These are phyloP conservation scores for Haliclystus octoradiatus DNA, from an alignment of 30 jellyfish, hydroid and myxozoan genomes.

Conservation along the genomic window DNA sequence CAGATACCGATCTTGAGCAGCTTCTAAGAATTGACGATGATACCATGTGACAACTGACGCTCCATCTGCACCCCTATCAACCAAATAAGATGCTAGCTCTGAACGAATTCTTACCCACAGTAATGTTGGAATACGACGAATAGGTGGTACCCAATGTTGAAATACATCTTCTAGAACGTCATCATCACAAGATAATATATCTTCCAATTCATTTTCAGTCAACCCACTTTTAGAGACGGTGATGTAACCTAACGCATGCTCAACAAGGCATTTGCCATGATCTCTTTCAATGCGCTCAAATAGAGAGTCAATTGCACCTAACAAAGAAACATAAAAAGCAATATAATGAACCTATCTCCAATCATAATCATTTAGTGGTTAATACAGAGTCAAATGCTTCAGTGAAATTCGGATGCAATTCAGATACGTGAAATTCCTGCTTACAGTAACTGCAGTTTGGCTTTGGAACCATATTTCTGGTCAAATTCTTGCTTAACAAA, in stretches of 20 bases:
- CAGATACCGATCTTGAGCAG: conserved; percentile 59
- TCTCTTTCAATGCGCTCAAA: conserved; percentile 51
- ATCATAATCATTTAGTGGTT: too few relatives aligned
- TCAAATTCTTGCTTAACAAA: too few relatives aligned
- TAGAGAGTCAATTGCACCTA: conserved; percentile 49
- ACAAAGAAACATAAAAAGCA: too few relatives aligned
- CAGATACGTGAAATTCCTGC: too few relatives aligned
- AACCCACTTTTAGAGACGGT: conserved; percentile 64
- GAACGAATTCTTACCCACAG: conserved; percentile 59
- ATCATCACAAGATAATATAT: conserved; percentile 65
- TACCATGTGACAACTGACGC: conserved; percentile 55
- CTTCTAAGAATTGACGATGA: conserved; percentile 67
- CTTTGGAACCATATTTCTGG: too few relatives aligned
- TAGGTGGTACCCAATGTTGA: conserved; percentile 85
- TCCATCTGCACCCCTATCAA: conserved; percentile 66
- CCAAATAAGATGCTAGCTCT: conserved; percentile 48
- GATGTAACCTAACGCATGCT: conserved; percentile 46
- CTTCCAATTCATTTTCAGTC: conserved; percentile 71
- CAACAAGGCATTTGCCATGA: conserved; percentile 47
- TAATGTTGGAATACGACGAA: conserved; percentile 71
- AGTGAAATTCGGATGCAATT: too few relatives aligned
- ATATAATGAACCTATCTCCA: too few relatives aligned
- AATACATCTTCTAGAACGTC: conserved; percentile 65
- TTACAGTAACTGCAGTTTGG: too few relatives aligned
- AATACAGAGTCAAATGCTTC: too few relatives aligned